Evolutionary conservation across 1,140 invertebrate genomes (phyloP), one percentile per base, ranked within the genome.

Genomic region (Pseudomyrmex sp.): DNA sequence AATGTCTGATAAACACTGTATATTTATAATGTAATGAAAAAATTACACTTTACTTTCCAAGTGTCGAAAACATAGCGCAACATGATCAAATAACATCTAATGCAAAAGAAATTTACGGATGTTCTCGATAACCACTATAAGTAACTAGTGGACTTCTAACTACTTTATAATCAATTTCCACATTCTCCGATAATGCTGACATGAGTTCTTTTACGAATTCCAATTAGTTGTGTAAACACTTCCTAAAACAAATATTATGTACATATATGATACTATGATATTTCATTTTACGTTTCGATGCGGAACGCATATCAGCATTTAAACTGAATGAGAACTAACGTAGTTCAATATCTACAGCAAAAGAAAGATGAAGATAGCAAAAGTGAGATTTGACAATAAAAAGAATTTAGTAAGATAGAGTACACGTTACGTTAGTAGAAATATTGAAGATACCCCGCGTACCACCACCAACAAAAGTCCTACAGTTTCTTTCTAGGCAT

Each of bases 11-110:
- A 73, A 35, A 52, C 18, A 9, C n/a, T 75, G 15, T 61, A 74
- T 61, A 80, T 62, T 61, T 80, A 72, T 54, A 68, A 63, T 77
- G 15, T 35, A 63, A 83, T 65, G 61, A 52, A 35, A 35, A 73
- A 48, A 74, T 87, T 7, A 7, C 66, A 85, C 90, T 93, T 93
- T 92, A 93, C 92, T 93, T 93, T 93, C 92, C 93, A 93, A 93
- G 92, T 93, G 90, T 90, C 86, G 74, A 89, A 89, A 88, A 77
- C 80, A 85, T 93, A 93, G 91, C 92, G 90, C 88, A 93, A 93
- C 90, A 91, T 91, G 90, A 92, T 90, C 88, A 83, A 90, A 80
- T 74, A 84, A 73, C 48, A 18, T 83, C 69, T 83, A 90, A 20
- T 77, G 8, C n/a, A 52, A 61, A 52, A 65, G 46, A 18, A 80